Conservation (phyloP, 1,140 invertebrate species). For the Elymnias hypermnestra region DNA sequence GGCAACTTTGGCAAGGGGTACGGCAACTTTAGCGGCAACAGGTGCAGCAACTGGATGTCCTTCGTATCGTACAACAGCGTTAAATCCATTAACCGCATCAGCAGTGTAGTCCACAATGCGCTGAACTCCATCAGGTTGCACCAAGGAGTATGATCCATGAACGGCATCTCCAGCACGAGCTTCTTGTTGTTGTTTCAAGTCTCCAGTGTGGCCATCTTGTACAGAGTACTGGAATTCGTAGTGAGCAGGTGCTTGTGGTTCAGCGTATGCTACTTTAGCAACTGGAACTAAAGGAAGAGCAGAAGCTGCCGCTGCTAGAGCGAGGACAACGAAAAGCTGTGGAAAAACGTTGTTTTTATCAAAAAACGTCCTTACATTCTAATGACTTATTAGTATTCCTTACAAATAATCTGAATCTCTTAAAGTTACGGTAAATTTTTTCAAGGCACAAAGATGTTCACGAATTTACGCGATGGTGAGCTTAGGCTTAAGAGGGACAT, state of each 20-base stretch:
- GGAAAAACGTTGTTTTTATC: too few relatives aligned
- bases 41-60: constrained; percentile 23
- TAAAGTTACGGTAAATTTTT: too few relatives aligned
- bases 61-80: constrained; percentile 49
- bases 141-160: constrained; percentile 77
- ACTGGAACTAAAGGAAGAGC: constrained; percentile 41
- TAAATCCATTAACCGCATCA: constrained; percentile 46
- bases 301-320: constrained; percentile 42
- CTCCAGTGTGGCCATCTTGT: constrained; percentile 75
- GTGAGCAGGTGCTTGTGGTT: constrained; percentile 77
- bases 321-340: constrained; percentile 45
- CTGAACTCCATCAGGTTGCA: constrained; percentile 75
- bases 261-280: constrained; percentile 46
- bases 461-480: too few relatives aligned
- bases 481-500: too few relatives aligned
- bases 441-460: too few relatives aligned
- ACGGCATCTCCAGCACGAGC: constrained; percentile 77
- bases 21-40: constrained; percentile 24
- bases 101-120: constrained; percentile 80
- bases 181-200: constrained; percentile 58
- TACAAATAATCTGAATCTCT: too few relatives aligned
- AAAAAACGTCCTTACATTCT: too few relatives aligned
- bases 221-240: constrained; percentile 82
- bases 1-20: constrained; percentile 30
- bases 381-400: too few relatives aligned